Conservation (phyloP, 2,888 invertebrate genomes). For the Drosophila hawaiiensis region DNA sequence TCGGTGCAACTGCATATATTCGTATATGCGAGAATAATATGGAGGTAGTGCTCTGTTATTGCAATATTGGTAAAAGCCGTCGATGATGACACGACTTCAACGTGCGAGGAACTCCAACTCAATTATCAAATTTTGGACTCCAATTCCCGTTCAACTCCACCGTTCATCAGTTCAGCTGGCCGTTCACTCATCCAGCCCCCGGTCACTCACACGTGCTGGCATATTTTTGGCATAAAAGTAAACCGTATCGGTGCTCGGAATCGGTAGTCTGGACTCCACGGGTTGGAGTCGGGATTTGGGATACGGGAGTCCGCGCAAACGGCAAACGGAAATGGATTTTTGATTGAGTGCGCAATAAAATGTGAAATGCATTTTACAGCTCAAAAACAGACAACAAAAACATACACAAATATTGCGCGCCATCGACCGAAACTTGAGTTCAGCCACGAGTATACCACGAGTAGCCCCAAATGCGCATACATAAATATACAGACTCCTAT, state of each 20-base stretch:
- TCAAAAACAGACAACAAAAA: slow-evolving; percentile 56
- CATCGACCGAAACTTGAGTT: slow-evolving; percentile 48
- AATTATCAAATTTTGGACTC: slow-evolving; percentile 76
- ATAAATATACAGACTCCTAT: slow-evolving; percentile 3
- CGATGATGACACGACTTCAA: slow-evolving; percentile 56
- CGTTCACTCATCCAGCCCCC: slow-evolving; percentile 30
- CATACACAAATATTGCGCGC: slow-evolving; percentile 35
- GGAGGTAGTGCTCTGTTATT: slow-evolving; percentile 36
- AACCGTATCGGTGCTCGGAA: slow-evolving; percentile 19
- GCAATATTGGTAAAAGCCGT: slow-evolving; percentile 64
- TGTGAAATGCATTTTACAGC: slow-evolving; percentile 78
- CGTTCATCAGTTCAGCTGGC: slow-evolving; percentile 27
- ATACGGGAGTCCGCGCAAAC: slow-evolving; percentile 46
- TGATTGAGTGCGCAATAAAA: slow-evolving; percentile 81
- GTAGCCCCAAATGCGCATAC: slow-evolving; percentile 36
- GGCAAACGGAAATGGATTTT: slow-evolving; percentile 79
- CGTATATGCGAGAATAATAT: slow-evolving; percentile 40
- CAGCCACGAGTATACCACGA: neutral
- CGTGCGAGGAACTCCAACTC: slow-evolving; percentile 67
- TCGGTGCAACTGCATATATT: slow-evolving; percentile 42
- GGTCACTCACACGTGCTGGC: slow-evolving; percentile 43
- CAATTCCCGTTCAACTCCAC: slow-evolving; percentile 43
- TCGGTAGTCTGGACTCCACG: neutral
- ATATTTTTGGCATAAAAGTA: slow-evolving; percentile 48
- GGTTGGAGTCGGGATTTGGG: slow-evolving; percentile 9